A percentile compares a stretch with the other conserved stretches of the same genome.
Conservation (phyloP, 2,888 invertebrate species). For the Dysmachus trigonus region DNA sequence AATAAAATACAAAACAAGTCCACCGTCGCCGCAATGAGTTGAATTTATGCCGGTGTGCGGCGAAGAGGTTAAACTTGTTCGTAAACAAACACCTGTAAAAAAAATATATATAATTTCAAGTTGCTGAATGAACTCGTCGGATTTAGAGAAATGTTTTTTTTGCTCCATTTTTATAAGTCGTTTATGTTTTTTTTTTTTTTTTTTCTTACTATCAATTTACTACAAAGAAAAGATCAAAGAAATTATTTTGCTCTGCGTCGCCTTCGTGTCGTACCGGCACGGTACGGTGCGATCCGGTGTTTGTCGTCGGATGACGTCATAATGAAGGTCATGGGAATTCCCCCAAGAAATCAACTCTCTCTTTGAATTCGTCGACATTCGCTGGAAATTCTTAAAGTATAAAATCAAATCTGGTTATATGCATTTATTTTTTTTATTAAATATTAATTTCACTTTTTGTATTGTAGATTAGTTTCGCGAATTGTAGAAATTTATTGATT, state of each 20-base stretch:
- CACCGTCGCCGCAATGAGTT: no score
- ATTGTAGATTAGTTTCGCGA: background rate
- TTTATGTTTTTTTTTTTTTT: background rate
- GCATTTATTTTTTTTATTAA: background rate
- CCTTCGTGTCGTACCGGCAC: background rate
- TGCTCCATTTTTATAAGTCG: no score
- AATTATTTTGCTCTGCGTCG: background rate
- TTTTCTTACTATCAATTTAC: background rate
- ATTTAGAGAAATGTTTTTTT: background rate
- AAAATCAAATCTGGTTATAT: background rate
- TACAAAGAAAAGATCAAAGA: background rate
- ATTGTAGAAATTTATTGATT: background rate
- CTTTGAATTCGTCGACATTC: background rate
- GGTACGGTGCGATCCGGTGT: background rate
- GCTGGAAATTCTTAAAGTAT: background rate
- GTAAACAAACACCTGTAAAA: background rate
- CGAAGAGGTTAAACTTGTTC: no score
- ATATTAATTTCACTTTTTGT: background rate
- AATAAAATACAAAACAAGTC: background rate
- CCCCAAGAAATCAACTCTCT: background rate
- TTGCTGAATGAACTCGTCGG: background rate
- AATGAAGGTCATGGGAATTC: background rate
- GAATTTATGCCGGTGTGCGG: no score
- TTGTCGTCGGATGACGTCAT: background rate
- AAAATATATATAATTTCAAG: no score